phyloP scores from a whole-genome alignment of 2,113 vertebrate genomes.

The Gallinago media region DNA sequence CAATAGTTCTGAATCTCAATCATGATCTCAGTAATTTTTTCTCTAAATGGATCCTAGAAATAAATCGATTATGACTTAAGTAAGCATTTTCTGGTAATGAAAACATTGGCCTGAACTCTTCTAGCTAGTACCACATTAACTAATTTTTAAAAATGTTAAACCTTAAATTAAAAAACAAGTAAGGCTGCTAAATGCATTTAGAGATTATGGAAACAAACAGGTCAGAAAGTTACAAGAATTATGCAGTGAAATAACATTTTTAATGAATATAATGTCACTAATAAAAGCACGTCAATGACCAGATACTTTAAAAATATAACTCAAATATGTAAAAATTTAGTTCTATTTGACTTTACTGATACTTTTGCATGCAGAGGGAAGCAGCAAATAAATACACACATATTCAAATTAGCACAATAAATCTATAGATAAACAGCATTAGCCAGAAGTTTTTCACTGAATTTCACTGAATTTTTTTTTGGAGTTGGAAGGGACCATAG shows the following conservation, averaged over 20 bases:
- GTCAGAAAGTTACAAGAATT: neutral
- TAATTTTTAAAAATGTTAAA: neutral
- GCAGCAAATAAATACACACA: neutral
- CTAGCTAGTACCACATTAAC: neutral
- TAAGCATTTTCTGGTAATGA: neutral
- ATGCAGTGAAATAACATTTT: neutral
- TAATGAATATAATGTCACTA: neutral
- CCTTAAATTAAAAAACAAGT: neutral
- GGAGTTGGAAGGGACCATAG: too few relatives aligned
- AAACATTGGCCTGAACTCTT: neutral
- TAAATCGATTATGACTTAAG: constrained; percentile 1
- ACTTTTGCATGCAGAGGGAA: neutral
- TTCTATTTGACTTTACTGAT: neutral
- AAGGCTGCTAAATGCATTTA: neutral
- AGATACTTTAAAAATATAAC: constrained; percentile 5
- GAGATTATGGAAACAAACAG: neutral
- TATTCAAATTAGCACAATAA: neutral
- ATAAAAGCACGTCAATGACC: neutral
- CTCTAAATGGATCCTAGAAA: constrained; percentile 92
- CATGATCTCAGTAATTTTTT: constrained; percentile 90
- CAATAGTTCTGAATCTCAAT: constrained; percentile 85
- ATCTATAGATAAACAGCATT: neutral
- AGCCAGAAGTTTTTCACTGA: neutral
- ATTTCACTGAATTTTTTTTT: too few relatives aligned
- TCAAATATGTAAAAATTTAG: neutral